Conservation (phyloP, 2,113 vertebrate species). For the Oryzias melastigma region DNA sequence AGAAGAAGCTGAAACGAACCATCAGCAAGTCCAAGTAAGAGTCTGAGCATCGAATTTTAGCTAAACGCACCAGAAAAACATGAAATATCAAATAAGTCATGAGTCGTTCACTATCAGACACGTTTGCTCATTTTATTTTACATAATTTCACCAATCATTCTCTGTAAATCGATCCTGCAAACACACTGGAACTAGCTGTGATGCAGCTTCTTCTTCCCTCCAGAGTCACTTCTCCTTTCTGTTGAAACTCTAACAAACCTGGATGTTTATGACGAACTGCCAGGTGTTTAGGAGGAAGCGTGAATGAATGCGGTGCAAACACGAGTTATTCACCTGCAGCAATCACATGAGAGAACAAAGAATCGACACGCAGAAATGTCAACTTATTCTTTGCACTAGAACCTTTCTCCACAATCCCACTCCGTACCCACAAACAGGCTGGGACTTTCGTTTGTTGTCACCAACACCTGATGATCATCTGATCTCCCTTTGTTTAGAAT, state of each 20-base stretch:
- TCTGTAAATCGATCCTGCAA: background rate
- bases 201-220: background rate
- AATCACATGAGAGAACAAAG: background rate
- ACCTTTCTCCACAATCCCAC: no score
- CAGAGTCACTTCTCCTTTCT: conserved; percentile 9
- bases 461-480: no score
- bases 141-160: background rate
- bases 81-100: no score
- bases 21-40: conserved; percentile 97
- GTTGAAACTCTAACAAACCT: background rate
- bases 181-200: background rate
- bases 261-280: background rate
- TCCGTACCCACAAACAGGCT: no score
- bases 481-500: no score
- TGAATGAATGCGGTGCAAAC: background rate
- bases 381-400: no score
- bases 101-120: no score
- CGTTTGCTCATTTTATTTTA: no score
- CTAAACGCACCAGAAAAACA: background rate
- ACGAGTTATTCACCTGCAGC: background rate
- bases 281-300: conserved; percentile 42
- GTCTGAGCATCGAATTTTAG: rapidly evolving
- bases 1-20: conserved; percentile 95
- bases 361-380: background rate
- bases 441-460: no score